A percentile compares a stretch with the other conserved stretches of the same genome.
These are phyloP conservation scores for Subacronicta megacephala DNA, from an alignment of 2,888 invertebrate genomes.

Conservation along the genomic window DNA sequence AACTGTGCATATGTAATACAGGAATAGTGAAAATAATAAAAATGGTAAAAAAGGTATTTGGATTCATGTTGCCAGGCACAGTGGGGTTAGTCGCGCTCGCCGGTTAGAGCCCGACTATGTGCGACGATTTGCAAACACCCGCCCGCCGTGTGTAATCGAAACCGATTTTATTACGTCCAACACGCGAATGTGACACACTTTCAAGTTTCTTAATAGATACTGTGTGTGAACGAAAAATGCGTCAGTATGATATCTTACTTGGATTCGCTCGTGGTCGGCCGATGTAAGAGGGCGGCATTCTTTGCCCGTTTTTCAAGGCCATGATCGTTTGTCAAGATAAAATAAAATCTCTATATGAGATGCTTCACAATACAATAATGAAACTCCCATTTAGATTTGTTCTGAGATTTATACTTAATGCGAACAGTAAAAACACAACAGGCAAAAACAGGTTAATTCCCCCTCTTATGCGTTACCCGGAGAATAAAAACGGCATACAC, in stretches of 20 bases:
- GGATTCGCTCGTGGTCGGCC: constrained; percentile 31
- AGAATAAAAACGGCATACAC: constrained; percentile 14
- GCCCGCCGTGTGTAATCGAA: constrained; percentile 61
- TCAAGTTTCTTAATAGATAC: constrained; percentile 64
- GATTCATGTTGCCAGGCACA: constrained; percentile 63
- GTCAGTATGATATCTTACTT: constrained; percentile 34
- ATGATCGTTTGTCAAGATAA: constrained; percentile 38
- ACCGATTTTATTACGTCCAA: constrained; percentile 64
- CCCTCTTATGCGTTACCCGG: constrained; percentile 7
- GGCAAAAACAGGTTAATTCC: constrained; percentile 35
- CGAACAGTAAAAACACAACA: constrained; percentile 25
- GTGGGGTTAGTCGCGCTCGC: constrained; percentile 51
- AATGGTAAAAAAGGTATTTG: constrained; percentile 63
- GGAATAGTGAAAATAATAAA: constrained; percentile 60
- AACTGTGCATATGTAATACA: constrained; percentile 53
- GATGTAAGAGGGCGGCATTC: constrained; percentile 38
- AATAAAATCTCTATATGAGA: constrained; percentile 29
- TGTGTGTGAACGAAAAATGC: constrained; percentile 45
- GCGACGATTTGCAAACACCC: constrained; percentile 58
- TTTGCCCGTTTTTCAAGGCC: constrained; percentile 33
- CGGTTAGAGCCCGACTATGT: constrained; percentile 43
- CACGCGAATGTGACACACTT: constrained; percentile 64
- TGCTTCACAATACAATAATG: constrained; percentile 38
- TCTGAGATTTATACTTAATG: constrained; percentile 28
- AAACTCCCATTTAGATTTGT: constrained; percentile 49